Percentiles rank a stretch among this genome's conserved stretches.
Evolutionary conservation across 2,113 vertebrate genomes (phyloP).

Genomic region (Cyanoderma ruficeps): DNA sequence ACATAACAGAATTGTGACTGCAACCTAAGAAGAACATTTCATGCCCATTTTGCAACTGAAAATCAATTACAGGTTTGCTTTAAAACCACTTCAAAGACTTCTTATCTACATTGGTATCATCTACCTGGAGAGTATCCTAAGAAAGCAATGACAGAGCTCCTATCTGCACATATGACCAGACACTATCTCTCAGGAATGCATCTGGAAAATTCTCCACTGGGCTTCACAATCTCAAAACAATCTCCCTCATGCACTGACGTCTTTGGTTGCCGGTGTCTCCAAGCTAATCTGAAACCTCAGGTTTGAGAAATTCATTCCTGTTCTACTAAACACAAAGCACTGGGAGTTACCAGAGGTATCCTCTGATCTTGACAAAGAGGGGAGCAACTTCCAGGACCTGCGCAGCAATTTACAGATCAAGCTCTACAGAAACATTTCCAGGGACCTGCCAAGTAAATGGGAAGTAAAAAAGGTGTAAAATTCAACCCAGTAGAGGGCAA

Average conservation of each 20-base stretch:
- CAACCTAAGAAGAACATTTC: neutral
- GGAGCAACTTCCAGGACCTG: neutral
- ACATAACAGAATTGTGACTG: neutral
- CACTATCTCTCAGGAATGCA: neutral
- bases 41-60: neutral
- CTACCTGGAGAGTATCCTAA: neutral
- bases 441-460: neutral
- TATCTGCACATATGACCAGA: neutral
- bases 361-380: neutral
- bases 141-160: neutral
- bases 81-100: neutral
- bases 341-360: neutral
- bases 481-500: constrained; percentile 54
- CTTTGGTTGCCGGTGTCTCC: accelerated
- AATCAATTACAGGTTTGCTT: neutral
- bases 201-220: neutral
- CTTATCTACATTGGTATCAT: neutral
- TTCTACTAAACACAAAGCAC: neutral
- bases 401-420: neutral
- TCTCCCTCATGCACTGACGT: accelerated
- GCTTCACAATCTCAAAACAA: neutral
- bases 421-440: neutral
- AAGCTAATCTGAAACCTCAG: neutral
- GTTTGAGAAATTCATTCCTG: neutral
- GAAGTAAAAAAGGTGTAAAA: neutral